Evolutionary conservation across 2,113 vertebrate species (phyloP).

Genomic region (Pluvialis apricaria): DNA sequence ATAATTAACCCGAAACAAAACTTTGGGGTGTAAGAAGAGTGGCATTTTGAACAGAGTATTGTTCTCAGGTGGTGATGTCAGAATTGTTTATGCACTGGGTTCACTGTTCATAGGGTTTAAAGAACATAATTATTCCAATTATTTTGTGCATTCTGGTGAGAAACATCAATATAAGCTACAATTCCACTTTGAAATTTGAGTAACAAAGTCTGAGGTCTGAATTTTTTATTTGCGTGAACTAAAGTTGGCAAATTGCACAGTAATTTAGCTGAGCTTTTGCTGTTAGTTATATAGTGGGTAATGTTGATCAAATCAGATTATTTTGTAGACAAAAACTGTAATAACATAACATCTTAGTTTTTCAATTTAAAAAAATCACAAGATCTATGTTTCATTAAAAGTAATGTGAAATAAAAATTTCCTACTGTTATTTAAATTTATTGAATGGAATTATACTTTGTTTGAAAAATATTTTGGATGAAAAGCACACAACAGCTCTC

Average conservation of each 20-base stretch:
- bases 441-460: neutral
- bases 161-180: neutral
- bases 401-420: neutral
- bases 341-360: neutral
- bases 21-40: neutral
- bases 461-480: neutral
- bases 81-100: neutral
- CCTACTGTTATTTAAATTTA: neutral
- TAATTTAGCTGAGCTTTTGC: neutral
- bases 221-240: neutral
- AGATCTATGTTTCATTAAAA: neutral
- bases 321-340: neutral
- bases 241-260: neutral
- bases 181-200: neutral
- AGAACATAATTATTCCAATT: neutral
- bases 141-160: neutral
- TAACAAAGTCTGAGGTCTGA: neutral
- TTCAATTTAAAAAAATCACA: neutral
- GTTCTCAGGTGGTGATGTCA: neutral
- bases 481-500: neutral
- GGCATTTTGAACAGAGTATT: neutral
- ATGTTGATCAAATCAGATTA: neutral
- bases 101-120: neutral
- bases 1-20: neutral
- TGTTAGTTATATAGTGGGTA: neutral